These are phyloP conservation scores for Deladenus siricidicola DNA, from an alignment of 2,888 invertebrate species.

Conservation along the genomic window DNA sequence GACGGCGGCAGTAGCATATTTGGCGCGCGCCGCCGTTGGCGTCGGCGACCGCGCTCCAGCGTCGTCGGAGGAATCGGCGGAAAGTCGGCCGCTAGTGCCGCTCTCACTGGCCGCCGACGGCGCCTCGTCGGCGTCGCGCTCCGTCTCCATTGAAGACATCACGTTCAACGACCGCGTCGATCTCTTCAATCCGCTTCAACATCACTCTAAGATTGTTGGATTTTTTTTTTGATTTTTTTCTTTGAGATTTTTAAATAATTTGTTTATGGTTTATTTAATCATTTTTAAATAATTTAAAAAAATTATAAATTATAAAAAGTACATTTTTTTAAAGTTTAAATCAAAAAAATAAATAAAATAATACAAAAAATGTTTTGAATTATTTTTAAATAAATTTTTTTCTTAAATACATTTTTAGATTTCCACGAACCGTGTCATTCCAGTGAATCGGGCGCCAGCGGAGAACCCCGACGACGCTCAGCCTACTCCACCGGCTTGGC, in stretches of 20 bases:
- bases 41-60: too few relatives aligned
- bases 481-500: too few relatives aligned
- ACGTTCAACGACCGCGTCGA: constrained; percentile 8
- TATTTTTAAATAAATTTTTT: not conserved
- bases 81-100: not conserved
- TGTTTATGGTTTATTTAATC: not conserved
- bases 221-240: too few relatives aligned
- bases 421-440: not conserved
- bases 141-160: not conserved
- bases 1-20: not conserved
- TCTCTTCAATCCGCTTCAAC: constrained; percentile 11
- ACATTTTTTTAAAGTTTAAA: too few relatives aligned
- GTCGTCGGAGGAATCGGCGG: not conserved
- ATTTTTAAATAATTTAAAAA: too few relatives aligned
- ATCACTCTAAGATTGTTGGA: constrained; percentile 20
- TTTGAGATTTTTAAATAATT: not conserved
- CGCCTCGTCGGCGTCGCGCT: not conserved
- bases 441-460: too few relatives aligned
- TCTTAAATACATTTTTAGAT: not conserved
- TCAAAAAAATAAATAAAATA: too few relatives aligned
- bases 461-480: too few relatives aligned
- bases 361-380: not conserved
- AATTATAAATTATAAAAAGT: too few relatives aligned
- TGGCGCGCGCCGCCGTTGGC: not conserved
- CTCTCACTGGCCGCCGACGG: not conserved